Evolutionary conservation across 2,888 invertebrate genomes (phyloP), one percentile per base, ranked within the genome.

Genomic region (Pecten maximus): DNA sequence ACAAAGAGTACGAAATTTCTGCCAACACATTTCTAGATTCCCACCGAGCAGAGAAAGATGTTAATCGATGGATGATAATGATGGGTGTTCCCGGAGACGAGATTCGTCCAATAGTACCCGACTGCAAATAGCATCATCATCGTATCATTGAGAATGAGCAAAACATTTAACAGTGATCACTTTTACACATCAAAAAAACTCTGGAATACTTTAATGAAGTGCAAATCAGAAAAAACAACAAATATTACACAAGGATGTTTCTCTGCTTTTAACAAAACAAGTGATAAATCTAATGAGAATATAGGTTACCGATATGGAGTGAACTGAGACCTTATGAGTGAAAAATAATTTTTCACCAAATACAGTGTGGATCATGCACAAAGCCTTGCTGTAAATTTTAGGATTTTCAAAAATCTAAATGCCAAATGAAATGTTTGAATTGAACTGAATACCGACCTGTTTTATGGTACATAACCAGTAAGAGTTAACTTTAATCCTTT

Each of bases 21-120:
- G 94, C 95, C 40, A 92, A 95, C 92, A 96, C 96, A 0, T 94
- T 93, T 91, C 93, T 96, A 28, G 96, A 96, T 91, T 95, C 96
- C 0, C 96, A 96, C 92, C 95, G 95, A 88, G 96, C 96, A 6
- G 97, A 97, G 90, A 94, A 94, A 91, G 96, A 96, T 40, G 94
- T 94, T 87, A 97, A 97, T 93, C 96, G 96, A 90, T 96, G 96
- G 96, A 94, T 95, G 93, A 91, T 97, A 15, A 91, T 94, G 0
- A 95, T 96, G 95, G 94, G 93, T 0, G 93, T 95, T 0, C 96
- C 96, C 8, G 96, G 96, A 0, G 95, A 96, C 88, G 92, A 91
- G 40, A 91, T 93, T 39, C 94, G 94, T 89, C 95, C 96, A 0
- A 93, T 93, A 19, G 87, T 89, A 0, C 74, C 74, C 8, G 74